Conservation (phyloP, 2,797 vertebrate genomes). For the Danionella dracula region DNA sequence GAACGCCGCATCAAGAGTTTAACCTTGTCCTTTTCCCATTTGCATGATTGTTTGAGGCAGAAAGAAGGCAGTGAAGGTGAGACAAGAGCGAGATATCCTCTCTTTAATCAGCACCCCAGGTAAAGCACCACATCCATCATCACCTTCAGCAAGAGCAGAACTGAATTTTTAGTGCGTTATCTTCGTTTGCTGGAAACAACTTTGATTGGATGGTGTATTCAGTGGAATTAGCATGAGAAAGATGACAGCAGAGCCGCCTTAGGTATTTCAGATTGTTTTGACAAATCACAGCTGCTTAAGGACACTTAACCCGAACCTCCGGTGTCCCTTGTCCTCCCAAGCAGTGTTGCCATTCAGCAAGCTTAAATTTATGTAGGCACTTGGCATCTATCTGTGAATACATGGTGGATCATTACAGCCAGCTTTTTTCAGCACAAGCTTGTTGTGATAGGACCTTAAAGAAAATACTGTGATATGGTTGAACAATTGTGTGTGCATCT, state of each 20-base stretch:
- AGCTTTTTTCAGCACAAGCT: constrained; percentile 2
- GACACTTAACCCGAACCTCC: constrained; percentile 27
- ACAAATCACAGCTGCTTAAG: constrained; percentile 20
- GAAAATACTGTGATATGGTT: neutral
- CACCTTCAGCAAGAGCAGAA: neutral
- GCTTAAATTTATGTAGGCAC: no score
- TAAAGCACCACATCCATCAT: constrained; percentile 43
- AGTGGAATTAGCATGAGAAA: constrained; percentile 34
- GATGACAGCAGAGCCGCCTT: neutral
- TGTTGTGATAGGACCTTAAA: constrained; percentile 5
- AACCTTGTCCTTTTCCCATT: constrained; percentile 32
- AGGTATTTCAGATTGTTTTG: constrained; percentile 18
- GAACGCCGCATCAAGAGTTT: constrained; percentile 8
- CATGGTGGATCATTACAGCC: constrained; percentile 19
- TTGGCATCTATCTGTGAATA: constrained; percentile 8
- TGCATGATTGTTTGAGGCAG: constrained; percentile 23
- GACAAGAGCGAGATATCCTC: constrained; percentile 25
- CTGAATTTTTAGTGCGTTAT: constrained; percentile 26
- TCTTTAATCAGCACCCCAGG: constrained; percentile 34
- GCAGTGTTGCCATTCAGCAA: neutral
- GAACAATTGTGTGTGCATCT: neutral
- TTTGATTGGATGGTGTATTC: constrained; percentile 14
- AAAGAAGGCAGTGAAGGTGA: constrained; percentile 30
- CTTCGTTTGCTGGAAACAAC: constrained; percentile 21
- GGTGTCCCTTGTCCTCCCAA: neutral